Evolutionary conservation across 2,797 vertebrate genomes (phyloP).

Genomic region (Myioborus miniatus): DNA sequence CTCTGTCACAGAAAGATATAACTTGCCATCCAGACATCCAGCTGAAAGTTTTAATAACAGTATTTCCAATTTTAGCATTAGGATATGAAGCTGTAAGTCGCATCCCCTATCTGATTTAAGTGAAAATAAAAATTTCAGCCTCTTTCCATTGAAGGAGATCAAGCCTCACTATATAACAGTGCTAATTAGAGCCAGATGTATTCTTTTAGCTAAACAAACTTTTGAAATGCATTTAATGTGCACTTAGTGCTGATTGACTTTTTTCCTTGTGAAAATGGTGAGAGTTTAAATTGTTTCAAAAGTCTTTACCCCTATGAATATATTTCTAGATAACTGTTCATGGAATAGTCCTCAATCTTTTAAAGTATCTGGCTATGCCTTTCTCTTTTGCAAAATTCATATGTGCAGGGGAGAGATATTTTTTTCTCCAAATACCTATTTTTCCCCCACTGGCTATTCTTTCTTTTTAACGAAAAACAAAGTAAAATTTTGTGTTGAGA

Average conservation of each 20-base stretch:
- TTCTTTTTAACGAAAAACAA: background rate
- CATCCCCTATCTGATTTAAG: background rate
- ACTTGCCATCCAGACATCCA: background rate
- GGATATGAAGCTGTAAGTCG: background rate
- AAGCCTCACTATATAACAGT: background rate
- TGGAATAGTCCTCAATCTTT: background rate
- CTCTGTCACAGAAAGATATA: background rate
- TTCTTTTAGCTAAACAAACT: background rate
- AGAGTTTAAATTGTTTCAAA: background rate
- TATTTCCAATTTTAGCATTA: background rate
- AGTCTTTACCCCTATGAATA: background rate
- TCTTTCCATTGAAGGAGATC: background rate
- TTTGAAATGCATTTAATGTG: background rate
- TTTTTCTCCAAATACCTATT: background rate
- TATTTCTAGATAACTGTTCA: background rate
- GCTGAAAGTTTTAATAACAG: background rate
- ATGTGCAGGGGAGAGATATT: background rate
- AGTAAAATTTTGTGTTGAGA: background rate
- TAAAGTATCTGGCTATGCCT: background rate
- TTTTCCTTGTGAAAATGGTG: background rate
- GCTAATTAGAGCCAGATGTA: background rate
- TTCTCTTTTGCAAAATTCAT: background rate
- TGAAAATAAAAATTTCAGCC: background rate
- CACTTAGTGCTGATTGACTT: background rate
- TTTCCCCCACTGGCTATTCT: background rate